Conservation (phyloP, 1,140 invertebrate species). For the Saxidomus purpurata region DNA sequence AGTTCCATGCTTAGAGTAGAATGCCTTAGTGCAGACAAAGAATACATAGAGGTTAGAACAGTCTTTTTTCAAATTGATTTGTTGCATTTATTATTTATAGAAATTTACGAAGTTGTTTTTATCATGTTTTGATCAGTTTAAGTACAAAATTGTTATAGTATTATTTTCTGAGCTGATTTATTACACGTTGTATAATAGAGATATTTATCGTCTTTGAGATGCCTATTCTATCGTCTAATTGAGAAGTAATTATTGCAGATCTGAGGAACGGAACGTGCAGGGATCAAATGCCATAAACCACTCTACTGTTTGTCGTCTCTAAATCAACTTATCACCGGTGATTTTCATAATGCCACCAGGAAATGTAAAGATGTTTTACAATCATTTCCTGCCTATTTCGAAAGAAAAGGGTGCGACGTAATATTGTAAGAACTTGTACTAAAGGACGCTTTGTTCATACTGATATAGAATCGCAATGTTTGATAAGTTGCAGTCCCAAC, state of each 20-base stretch:
- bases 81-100: slow-evolving; percentile 43
- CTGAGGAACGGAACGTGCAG: background rate
- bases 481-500: no score
- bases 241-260: background rate
- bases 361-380: no score
- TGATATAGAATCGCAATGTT: no score
- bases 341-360: background rate
- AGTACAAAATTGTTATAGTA: slow-evolving; percentile 52
- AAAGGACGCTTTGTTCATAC: no score
- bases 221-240: slow-evolving; percentile 37
- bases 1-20: slow-evolving; percentile 10
- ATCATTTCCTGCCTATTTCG: no score
- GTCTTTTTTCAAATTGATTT: slow-evolving; percentile 46
- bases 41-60: background rate
- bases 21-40: background rate
- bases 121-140: slow-evolving; percentile 4
- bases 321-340: background rate
- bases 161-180: slow-evolving; percentile 47
- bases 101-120: slow-evolving; percentile 11
- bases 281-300: background rate
- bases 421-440: no score
- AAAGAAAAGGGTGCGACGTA: no score
- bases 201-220: slow-evolving; percentile 13
- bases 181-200: slow-evolving; percentile 16
- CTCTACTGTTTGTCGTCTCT: background rate